phyloP scores from a whole-genome alignment of 2,888 invertebrate species.

The Drosophila subquinaria region DNA sequence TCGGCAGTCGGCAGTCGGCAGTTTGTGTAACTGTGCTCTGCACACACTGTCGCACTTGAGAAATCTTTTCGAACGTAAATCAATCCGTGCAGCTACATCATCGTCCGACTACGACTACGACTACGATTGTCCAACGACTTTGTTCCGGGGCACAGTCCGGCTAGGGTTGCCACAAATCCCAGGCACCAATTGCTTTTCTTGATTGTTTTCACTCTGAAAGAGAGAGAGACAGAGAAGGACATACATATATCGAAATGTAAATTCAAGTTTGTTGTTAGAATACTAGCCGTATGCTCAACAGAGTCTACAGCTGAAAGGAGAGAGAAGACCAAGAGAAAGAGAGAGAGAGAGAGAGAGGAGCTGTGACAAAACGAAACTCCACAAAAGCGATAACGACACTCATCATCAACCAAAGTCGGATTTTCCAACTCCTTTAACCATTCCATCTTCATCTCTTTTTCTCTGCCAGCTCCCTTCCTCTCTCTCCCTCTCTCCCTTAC shows the following conservation, averaged over 20 bases:
- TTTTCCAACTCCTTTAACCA: slow-evolving; percentile 59
- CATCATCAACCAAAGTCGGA: slow-evolving; percentile 80
- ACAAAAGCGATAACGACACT: slow-evolving; percentile 82
- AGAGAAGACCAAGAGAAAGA: not conserved
- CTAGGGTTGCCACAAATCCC: slow-evolving; percentile 25
- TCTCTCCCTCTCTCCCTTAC: not conserved
- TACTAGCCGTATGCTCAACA: slow-evolving; percentile 29
- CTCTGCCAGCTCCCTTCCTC: not conserved
- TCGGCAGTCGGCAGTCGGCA: not conserved
- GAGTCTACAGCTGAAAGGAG: not conserved
- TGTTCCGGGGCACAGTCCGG: slow-evolving; percentile 20
- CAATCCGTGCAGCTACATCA: slow-evolving; percentile 83
- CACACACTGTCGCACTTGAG: slow-evolving; percentile 78
- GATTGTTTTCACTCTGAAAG: slow-evolving; percentile 60
- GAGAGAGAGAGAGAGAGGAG: slow-evolving; percentile 4
- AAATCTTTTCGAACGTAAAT: slow-evolving; percentile 86
- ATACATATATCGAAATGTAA: slow-evolving; percentile 76
- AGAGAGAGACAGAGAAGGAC: slow-evolving; percentile 33
- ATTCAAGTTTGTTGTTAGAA: slow-evolving; percentile 68
- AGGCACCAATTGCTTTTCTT: slow-evolving; percentile 72
- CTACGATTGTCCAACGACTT: slow-evolving; percentile 35
- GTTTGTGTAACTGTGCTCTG: slow-evolving; percentile 38
- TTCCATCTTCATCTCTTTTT: slow-evolving; percentile 9
- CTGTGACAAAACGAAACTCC: slow-evolving; percentile 67
- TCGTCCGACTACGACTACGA: slow-evolving; percentile 53